Evolutionary conservation across 2,888 invertebrate species (phyloP), one percentile per base, ranked within the genome.

Genomic region (Salticus scenicus): DNA sequence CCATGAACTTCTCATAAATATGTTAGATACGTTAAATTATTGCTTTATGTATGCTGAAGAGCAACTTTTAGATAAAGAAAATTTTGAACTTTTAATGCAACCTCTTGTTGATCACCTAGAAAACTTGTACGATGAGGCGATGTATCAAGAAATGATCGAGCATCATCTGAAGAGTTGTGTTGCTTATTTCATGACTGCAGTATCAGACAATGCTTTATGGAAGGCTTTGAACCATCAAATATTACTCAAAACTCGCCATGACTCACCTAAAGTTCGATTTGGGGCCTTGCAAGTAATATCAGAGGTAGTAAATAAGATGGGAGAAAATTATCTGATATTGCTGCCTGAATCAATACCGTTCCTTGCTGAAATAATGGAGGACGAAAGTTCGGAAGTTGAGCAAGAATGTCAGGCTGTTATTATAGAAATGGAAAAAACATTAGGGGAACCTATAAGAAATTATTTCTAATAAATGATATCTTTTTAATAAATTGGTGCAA

Each of bases 341-440:
- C 91, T 98, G 72, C 97, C 98, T 0, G 98, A 98, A 90, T 97
- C 97, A 4, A 95, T 98, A 87, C 98, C 98, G 0, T 98, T 98
- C 93, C 92, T 98, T 42, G 96, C 97, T 0, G 98, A 98, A 90
- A 92, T 98, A 20, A 93, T 98, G 89, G 98, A 98, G 92, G 92
- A 92, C 89, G 91, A 92, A 30, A 89, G 89, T 88, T 94, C 95
- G 88, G 93, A 93, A 41, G 97, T 97, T 42, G 97, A 97, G 90
- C 93, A 94, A 63, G 93, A 94, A 64, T 96, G 96, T 0, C 95
- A 96, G 89, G 94, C 93, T 88, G 95, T 96, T 1, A 94, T 98
- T 2, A 94, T 95, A 87, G 95, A 96, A 89, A 93, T 98, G 89
- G 98, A 98, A 90, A 94, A 94, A 83, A 94, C 96, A 89, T 92